phyloP scores from a whole-genome alignment of 2,888 invertebrate genomes.

The Sarcophaga subvicina region DNA sequence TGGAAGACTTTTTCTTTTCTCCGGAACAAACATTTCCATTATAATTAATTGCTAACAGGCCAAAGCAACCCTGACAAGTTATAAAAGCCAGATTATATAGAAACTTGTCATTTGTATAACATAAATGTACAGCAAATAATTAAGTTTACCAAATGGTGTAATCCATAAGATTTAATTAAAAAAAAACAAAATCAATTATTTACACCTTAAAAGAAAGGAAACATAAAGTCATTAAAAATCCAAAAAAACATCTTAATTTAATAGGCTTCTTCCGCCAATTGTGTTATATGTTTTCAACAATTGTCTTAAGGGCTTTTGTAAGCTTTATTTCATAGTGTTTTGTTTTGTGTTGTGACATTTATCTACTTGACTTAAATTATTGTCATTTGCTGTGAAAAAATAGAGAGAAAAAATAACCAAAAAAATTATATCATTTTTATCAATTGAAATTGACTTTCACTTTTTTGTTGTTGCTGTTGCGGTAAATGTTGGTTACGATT shows the following conservation, averaged over 20 bases:
- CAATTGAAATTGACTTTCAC: conserved; percentile 58
- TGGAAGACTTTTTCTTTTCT: neutral
- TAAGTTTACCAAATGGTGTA: conserved; percentile 1
- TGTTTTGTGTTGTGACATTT: conserved; percentile 40
- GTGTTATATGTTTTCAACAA: neutral
- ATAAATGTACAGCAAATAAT: conserved; percentile 19
- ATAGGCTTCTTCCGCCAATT: conserved; percentile 3
- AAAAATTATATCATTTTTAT: conserved; percentile 51
- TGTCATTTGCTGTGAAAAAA: conserved; percentile 31
- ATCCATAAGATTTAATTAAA: neutral
- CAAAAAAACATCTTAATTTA: neutral
- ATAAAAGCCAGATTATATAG: neutral
- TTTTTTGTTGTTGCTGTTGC: conserved; percentile 30
- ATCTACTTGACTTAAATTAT: conserved; percentile 39
- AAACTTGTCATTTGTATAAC: neutral
- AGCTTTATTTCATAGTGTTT: neutral
- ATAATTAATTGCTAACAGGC: conserved; percentile 25
- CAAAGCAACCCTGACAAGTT: conserved; percentile 32
- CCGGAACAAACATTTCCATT: neutral
- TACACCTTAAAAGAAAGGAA: neutral
- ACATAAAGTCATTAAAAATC: neutral
- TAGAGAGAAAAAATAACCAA: neutral
- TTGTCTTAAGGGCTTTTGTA: conserved; percentile 13
- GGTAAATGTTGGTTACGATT: conserved; percentile 16
- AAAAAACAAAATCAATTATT: neutral